These are phyloP conservation scores for Yoshiicerus persimilis DNA, from an alignment of 1,140 invertebrate species.

Conservation along the genomic window DNA sequence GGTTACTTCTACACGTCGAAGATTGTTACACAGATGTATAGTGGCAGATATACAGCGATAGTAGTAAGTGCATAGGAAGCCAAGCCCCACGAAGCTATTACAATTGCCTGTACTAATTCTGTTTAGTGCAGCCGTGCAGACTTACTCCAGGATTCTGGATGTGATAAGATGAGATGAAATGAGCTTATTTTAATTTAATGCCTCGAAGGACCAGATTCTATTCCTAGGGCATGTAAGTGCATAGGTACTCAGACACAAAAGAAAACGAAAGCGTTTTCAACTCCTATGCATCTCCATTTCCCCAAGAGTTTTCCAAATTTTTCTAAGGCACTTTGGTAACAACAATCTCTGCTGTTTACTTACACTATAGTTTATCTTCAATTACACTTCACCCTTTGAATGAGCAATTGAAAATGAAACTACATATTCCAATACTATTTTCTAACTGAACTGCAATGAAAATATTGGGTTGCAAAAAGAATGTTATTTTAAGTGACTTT, in stretches of 20 bases:
- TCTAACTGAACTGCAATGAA: too few species aligned
- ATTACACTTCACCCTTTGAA: too few species aligned
- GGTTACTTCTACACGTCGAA: background rate
- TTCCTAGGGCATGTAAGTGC: background rate
- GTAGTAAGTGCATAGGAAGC: background rate
- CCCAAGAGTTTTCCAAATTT: background rate
- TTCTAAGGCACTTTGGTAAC: background rate
- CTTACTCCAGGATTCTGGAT: background rate
- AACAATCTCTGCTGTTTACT: background rate
- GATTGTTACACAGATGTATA: background rate
- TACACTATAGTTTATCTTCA: background rate
- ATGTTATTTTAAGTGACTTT: background rate
- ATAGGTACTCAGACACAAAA: background rate
- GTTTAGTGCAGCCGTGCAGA: background rate
- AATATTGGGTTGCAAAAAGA: too few species aligned
- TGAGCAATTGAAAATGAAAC: too few species aligned
- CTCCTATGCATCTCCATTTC: background rate
- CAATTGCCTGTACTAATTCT: background rate
- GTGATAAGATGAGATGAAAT: background rate
- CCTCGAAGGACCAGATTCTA: background rate
- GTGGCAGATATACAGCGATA: background rate
- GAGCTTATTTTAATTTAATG: conserved; percentile 11
- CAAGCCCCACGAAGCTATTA: background rate
- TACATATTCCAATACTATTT: too few species aligned
- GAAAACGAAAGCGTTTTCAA: background rate